Evolutionary conservation across 2,888 invertebrate species (phyloP), one percentile per base, ranked within the genome.

Genomic region (Asteroscopus sphinx): DNA sequence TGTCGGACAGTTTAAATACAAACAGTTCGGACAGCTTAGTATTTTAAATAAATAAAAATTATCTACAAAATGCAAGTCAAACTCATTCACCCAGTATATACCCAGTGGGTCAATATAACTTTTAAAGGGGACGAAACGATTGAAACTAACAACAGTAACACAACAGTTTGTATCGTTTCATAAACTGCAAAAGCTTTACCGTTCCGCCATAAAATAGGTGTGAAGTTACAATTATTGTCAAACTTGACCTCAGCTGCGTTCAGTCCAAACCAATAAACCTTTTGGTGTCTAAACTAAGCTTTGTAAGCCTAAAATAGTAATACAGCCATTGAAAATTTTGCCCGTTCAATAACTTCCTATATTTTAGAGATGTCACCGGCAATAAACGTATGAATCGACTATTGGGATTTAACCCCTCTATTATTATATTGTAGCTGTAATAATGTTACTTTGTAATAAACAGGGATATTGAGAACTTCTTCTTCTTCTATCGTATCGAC

Each of bases 261-360:
- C 44, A n/a, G 33, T 25, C 46, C 46, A 30, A 40, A 32, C 7
- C 32, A 57, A 25, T 62, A 57, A 68, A 42, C 16, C 15, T 6
- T 39, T 39, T 54, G 28, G 44, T 39, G 42, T 28, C 35, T 36
- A 16, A 44, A 55, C 42, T 45, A n/a, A 49, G 53, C 48, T 66
- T 58, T 57, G 57, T 57, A 47, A 39, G 56, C 73, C 79, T 78
- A 66, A 78, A 87, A 81, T 81, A 79, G 77, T 70, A 75, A 79
- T 79, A 73, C 76, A 80, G 80, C 81, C 79, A 80, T 79, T 78
- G 78, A 81, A 82, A 86, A 84, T 86, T 77, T 76, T 69, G 68
- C 70, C 80, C 82, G 84, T 85, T 86, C 85, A 83, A 74, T 71
- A n/a, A 76, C 51, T 71, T 67, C 71, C 61, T 71, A 73, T 71